Percentiles rank a stretch among this genome's conserved stretches.
phyloP scores from a whole-genome alignment of 2,888 invertebrate species.

The Drosophila hawaiiensis region DNA sequence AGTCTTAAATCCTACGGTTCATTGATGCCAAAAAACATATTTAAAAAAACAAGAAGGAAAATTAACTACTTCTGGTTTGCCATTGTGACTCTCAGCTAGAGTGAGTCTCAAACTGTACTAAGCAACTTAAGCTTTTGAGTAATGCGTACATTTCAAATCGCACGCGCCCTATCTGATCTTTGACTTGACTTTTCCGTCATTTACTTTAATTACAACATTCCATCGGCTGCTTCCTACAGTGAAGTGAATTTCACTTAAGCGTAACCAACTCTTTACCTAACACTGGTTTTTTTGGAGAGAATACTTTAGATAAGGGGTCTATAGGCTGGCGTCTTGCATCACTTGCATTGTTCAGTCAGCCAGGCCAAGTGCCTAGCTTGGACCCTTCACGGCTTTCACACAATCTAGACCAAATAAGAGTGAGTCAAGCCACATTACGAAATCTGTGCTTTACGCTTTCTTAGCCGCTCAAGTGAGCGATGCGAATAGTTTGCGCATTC shows the following conservation, averaged over 20 bases:
- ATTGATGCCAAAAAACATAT: neutral
- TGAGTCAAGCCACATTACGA: neutral
- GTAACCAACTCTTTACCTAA: conserved; percentile 18
- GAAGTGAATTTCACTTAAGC: conserved; percentile 29
- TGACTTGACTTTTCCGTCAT: neutral
- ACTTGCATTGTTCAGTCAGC: conserved; percentile 5
- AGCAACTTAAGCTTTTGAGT: neutral
- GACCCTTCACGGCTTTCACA: conserved; percentile 36
- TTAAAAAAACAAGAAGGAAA: neutral
- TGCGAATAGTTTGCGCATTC: conserved; percentile 25
- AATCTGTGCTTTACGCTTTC: conserved; percentile 61
- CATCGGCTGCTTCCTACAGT: conserved; percentile 3
- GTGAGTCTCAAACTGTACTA: neutral
- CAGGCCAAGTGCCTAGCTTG: conserved; percentile 20
- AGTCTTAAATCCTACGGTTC: neutral
- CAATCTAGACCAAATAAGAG: conserved; percentile 11
- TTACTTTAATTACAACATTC: conserved; percentile 6
- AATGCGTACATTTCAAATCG: neutral
- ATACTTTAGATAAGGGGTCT: conserved; percentile 5
- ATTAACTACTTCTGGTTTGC: neutral
- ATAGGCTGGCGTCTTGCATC: conserved; percentile 22
- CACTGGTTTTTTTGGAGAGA: conserved; percentile 2
- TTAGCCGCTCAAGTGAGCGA: conserved; percentile 53
- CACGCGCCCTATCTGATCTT: conserved; percentile 10
- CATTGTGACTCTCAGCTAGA: neutral